Conservation (phyloP, 2,797 vertebrate genomes). For the Pseudomugil gertrudae region DNA sequence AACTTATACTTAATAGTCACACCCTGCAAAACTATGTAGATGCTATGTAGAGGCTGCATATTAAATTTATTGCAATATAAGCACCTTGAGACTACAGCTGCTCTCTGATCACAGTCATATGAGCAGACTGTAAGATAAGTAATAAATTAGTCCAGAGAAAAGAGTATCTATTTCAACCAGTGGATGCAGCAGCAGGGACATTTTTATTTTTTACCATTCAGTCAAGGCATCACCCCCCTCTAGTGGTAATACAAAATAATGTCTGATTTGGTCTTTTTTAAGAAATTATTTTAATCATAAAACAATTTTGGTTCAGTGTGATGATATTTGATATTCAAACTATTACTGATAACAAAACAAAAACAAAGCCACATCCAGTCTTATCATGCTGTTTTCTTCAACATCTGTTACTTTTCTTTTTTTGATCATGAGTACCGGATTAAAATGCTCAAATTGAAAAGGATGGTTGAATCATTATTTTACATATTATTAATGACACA, state of each 20-base stretch:
- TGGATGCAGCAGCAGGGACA: conserved; percentile 54
- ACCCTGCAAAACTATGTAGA: background rate
- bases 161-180: conserved; percentile 13
- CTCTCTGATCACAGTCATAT: too few species aligned
- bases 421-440: too few species aligned
- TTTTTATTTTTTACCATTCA: conserved; percentile 34
- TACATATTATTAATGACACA: background rate
- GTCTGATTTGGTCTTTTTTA: background rate
- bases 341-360: background rate
- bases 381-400: background rate
- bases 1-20: background rate
- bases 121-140: too few species aligned
- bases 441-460: too few species aligned
- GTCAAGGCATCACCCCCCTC: conserved; percentile 61
- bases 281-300: background rate
- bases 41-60: background rate
- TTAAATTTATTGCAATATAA: background rate
- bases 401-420: background rate
- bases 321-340: background rate
- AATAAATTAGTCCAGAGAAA: conserved; percentile 27
- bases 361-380: background rate
- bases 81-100: background rate
- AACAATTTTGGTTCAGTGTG: background rate
- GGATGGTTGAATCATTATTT: too few species aligned
- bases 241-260: conserved; percentile 54